Conservation (phyloP, 2,888 invertebrate genomes). For the Idaea dimidiata region DNA sequence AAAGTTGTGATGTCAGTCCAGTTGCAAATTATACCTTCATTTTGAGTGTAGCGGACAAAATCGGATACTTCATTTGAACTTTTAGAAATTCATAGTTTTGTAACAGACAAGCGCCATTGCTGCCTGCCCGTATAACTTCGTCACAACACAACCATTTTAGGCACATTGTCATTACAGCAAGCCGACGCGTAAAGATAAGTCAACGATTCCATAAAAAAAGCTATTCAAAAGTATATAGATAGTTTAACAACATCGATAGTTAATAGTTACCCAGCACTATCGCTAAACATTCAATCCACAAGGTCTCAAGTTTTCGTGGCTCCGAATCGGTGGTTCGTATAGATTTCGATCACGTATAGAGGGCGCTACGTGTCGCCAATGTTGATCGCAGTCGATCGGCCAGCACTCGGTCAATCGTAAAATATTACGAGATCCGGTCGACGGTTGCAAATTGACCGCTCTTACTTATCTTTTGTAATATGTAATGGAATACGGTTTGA, state of each 20-base stretch:
- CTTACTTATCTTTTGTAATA: neutral
- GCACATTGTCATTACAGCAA: too few relatives aligned
- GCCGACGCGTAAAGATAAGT: too few relatives aligned
- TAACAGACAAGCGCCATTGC: too few relatives aligned
- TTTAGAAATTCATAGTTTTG: too few relatives aligned
- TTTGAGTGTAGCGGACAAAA: too few relatives aligned
- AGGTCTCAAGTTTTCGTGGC: constrained; percentile 24
- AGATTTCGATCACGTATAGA: constrained; percentile 34
- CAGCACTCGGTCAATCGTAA: constrained; percentile 29
- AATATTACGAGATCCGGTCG: constrained; percentile 23
- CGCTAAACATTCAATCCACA: constrained; percentile 23
- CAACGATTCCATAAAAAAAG: too few relatives aligned
- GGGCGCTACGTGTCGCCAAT: constrained; percentile 28
- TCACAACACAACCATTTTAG: too few relatives aligned
- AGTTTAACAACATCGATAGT: neutral
- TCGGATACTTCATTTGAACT: too few relatives aligned
- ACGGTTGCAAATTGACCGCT: neutral
- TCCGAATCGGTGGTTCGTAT: constrained; percentile 22
- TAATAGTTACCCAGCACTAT: constrained; percentile 6
- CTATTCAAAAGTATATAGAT: neutral
- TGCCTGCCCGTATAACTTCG: too few relatives aligned
- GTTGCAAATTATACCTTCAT: too few relatives aligned
- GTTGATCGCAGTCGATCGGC: constrained; percentile 12
- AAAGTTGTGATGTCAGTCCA: too few relatives aligned
- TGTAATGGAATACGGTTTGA: neutral